These are phyloP conservation scores for Glyptemys insculpta DNA, from an alignment of 2,797 vertebrate genomes.

Conservation along the genomic window DNA sequence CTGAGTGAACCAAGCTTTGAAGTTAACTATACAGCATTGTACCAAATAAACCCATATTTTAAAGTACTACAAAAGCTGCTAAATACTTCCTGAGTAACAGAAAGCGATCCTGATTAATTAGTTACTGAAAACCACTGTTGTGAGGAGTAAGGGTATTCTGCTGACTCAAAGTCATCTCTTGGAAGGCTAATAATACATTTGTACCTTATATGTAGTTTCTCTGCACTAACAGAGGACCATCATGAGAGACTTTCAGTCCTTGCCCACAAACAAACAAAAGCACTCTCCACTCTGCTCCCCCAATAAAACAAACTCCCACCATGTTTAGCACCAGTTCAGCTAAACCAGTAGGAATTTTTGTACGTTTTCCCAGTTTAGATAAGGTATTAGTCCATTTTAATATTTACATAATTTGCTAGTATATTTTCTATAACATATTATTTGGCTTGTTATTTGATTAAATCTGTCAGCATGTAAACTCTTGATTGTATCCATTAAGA, in stretches of 20 bases:
- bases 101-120: constrained; percentile 50
- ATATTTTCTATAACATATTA: background rate
- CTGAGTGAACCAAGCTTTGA: background rate
- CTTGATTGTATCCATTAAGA: background rate
- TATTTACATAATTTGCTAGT: background rate
- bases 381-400: background rate
- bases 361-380: background rate
- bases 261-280: background rate
- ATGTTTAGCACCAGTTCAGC: background rate
- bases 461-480: background rate
- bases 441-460: background rate
- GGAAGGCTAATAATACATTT: constrained; percentile 1
- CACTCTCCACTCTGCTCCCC: too few species aligned
- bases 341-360: background rate
- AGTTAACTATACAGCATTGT: background rate
- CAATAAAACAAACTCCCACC: constrained; percentile 16
- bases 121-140: constrained; percentile 29
- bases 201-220: constrained; percentile 37
- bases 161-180: constrained; percentile 53
- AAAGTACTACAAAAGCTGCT: constrained; percentile 48
- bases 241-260: constrained; percentile 6
- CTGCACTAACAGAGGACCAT: background rate
- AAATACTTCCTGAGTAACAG: constrained; percentile 51
- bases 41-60: constrained; percentile 45
- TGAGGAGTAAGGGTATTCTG: constrained; percentile 13